A percentile compares a stretch with the other conserved stretches of the same genome.
These are phyloP conservation scores for Fopius arisanus DNA, from an alignment of 1,140 invertebrate genomes.

Conservation along the genomic window DNA sequence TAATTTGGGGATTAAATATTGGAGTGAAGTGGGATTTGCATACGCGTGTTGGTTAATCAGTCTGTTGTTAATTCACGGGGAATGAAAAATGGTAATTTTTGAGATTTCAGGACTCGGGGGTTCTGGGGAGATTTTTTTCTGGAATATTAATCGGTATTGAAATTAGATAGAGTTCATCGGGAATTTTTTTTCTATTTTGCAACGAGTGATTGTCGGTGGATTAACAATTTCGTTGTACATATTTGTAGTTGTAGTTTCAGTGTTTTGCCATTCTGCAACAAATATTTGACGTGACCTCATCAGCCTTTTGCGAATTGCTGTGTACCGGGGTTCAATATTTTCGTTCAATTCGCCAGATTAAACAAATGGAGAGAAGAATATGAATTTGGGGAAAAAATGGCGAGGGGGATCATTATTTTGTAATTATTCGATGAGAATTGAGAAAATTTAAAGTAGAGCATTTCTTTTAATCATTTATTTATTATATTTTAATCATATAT, in stretches of 20 bases:
- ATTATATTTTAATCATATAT: no score
- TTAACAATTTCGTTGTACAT: not conserved
- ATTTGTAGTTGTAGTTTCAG: not conserved
- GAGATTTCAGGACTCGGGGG: not conserved
- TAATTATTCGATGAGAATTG: no score
- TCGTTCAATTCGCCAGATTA: not conserved
- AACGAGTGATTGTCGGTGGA: constrained; percentile 24
- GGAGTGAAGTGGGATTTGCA: not conserved
- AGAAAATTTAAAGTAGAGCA: no score
- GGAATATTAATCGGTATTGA: not conserved
- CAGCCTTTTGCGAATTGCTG: not conserved
- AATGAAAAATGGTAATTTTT: not conserved
- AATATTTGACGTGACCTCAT: constrained; percentile 22
- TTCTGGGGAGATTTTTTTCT: not conserved
- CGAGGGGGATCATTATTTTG: no score
- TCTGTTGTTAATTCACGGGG: not conserved
- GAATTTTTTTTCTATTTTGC: not conserved
- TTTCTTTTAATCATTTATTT: no score
- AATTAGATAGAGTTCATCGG: not conserved
- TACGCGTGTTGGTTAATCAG: not conserved
- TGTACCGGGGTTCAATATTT: not conserved
- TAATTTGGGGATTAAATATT: not conserved
- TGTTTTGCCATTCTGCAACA: not conserved
- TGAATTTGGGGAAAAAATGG: no score
- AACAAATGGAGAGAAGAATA: not conserved